A percentile compares a stretch with the other conserved stretches of the same genome.
Conservation (phyloP, 2,888 invertebrate species). For the Bimastos eiseni region DNA sequence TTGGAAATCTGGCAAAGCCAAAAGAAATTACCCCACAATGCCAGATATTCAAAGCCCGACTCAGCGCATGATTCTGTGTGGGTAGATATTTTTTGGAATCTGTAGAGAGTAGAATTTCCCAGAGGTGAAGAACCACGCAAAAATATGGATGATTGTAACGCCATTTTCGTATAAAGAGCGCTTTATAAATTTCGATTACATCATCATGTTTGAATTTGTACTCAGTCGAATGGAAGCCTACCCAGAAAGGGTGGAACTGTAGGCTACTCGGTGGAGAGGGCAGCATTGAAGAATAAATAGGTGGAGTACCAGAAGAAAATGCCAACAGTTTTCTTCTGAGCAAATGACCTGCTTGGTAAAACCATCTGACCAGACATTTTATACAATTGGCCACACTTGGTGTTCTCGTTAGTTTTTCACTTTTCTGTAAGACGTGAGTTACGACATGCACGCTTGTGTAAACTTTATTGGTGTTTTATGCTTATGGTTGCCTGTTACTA, state of each 20-base stretch:
- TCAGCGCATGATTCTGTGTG: no score
- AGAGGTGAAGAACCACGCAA: background rate
- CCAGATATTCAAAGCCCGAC: no score
- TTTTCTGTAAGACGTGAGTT: background rate
- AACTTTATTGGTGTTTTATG: slow-evolving; percentile 13
- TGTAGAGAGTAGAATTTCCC: background rate
- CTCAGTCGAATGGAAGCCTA: background rate
- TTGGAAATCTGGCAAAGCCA: no score
- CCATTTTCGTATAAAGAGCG: background rate
- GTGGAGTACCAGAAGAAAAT: background rate
- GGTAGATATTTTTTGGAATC: no score
- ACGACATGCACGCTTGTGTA: slow-evolving; percentile 5
- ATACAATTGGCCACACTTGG: background rate
- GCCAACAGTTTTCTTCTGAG: background rate
- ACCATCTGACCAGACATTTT: background rate
- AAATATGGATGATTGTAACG: background rate
- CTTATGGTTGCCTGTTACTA: background rate
- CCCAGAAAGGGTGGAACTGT: background rate
- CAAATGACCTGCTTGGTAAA: background rate
- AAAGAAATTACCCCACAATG: no score
- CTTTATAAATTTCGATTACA: background rate
- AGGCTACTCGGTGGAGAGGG: background rate
- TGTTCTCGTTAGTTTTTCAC: slow-evolving; percentile 6
- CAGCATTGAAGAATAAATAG: background rate
- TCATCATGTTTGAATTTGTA: background rate